Evolutionary conservation across 2,888 invertebrate species (phyloP).

Genomic region (Chymomyza caudatula): DNA sequence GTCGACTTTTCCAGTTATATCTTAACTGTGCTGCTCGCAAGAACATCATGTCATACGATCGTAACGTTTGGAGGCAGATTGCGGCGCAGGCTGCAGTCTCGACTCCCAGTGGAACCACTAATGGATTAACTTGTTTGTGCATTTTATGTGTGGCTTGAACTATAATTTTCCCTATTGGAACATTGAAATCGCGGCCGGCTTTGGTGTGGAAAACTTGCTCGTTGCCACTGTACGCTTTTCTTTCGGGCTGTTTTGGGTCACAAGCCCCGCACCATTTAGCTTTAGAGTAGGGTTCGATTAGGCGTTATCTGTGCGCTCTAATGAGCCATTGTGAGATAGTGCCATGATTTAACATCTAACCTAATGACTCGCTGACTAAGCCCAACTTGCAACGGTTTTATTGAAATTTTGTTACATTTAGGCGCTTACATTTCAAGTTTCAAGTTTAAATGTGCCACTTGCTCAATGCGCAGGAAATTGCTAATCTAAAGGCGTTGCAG

Average conservation of each 20-base stretch:
- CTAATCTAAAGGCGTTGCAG: background rate
- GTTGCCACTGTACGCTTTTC: too few relatives aligned
- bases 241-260: too few relatives aligned
- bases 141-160: constrained; percentile 50
- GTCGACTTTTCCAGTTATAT: constrained; percentile 49
- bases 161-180: constrained; percentile 42
- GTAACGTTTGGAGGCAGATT: background rate
- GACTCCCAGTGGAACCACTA: constrained; percentile 37
- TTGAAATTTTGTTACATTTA: background rate
- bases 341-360: background rate
- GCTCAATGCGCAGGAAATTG: background rate
- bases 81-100: too few relatives aligned
- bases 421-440: background rate
- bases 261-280: constrained; percentile 39
- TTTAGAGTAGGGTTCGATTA: constrained; percentile 9
- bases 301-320: constrained; percentile 26
- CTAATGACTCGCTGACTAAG: background rate
- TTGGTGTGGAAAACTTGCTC: background rate
- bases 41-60: constrained; percentile 9
- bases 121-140: constrained; percentile 69
- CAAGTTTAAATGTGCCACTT: background rate
- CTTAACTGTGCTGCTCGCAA: constrained; percentile 40
- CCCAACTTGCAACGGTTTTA: background rate
- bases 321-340: constrained; percentile 57
- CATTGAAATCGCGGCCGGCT: background rate